Conservation (phyloP, 1,140 invertebrate species). For the Patella vulgata region DNA sequence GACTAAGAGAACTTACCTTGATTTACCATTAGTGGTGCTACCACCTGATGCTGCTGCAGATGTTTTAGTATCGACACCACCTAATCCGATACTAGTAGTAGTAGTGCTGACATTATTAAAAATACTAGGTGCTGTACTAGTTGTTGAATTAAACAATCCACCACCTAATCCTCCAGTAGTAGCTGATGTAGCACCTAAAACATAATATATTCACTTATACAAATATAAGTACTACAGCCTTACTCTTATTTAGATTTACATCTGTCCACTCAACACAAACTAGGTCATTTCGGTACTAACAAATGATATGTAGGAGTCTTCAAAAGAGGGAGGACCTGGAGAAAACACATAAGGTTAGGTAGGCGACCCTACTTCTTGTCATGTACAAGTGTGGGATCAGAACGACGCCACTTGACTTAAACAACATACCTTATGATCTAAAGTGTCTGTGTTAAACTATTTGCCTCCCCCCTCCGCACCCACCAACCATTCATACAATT, state of each 20-base stretch:
- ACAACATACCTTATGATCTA: no score
- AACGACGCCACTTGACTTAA: no score
- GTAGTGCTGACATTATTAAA: constrained; percentile 41
- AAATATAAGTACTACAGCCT: not conserved
- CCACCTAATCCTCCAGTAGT: constrained; percentile 29
- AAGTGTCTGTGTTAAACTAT: no score
- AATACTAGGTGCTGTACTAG: constrained; percentile 13
- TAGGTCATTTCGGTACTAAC: no score
- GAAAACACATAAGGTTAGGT: no score
- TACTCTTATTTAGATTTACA: not conserved
- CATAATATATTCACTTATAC: constrained; percentile 7
- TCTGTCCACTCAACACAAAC: no score
- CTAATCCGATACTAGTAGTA: constrained; percentile 71
- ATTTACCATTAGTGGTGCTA: constrained; percentile 33
- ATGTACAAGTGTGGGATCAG: no score
- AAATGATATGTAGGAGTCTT: no score
- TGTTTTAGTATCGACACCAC: constrained; percentile 73
- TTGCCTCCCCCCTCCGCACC: no score
- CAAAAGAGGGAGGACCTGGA: no score
- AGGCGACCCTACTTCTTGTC: no score
- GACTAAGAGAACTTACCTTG: constrained; percentile 43
- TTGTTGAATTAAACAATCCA: constrained; percentile 13
- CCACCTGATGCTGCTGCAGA: constrained; percentile 42
- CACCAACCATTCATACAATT: not conserved
- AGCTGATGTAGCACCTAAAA: constrained; percentile 50